Conservation (phyloP, 2,113 vertebrate genomes). For the Numenius arquata region DNA sequence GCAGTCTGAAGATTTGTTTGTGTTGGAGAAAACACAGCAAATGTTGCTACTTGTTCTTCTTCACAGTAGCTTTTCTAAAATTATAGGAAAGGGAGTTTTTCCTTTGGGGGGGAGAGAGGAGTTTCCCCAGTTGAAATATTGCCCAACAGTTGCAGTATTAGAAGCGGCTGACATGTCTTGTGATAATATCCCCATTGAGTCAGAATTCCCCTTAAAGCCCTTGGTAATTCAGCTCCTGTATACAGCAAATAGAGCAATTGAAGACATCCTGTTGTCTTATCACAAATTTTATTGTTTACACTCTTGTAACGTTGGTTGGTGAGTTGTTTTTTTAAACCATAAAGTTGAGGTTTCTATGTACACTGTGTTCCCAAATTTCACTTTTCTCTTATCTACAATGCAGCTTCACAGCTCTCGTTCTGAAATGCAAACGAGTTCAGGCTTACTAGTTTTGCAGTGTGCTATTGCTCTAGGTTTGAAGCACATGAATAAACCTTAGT, state of each 20-base stretch:
- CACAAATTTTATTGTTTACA: background rate
- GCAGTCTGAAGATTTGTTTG: background rate
- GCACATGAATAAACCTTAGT: background rate
- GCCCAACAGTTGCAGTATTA: background rate
- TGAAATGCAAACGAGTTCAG: background rate
- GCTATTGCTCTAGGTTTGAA: background rate
- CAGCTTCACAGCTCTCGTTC: background rate
- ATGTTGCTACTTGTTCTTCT: background rate
- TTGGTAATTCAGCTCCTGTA: background rate
- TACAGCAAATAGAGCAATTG: rapidly evolving
- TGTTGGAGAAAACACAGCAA: background rate
- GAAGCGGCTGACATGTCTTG: background rate
- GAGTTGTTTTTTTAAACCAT: background rate
- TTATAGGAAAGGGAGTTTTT: background rate
- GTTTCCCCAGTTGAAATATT: background rate
- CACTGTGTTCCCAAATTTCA: background rate
- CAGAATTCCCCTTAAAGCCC: background rate
- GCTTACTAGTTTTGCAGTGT: background rate
- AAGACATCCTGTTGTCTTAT: background rate
- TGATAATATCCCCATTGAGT: background rate
- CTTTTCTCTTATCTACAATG: background rate
- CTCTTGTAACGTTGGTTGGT: background rate
- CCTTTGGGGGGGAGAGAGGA: background rate
- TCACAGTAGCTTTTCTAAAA: background rate
- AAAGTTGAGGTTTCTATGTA: background rate